Evolutionary conservation across 1,140 invertebrate genomes (phyloP), one percentile per base, ranked within the genome.

Genomic region (Tetranychus urticae): DNA sequence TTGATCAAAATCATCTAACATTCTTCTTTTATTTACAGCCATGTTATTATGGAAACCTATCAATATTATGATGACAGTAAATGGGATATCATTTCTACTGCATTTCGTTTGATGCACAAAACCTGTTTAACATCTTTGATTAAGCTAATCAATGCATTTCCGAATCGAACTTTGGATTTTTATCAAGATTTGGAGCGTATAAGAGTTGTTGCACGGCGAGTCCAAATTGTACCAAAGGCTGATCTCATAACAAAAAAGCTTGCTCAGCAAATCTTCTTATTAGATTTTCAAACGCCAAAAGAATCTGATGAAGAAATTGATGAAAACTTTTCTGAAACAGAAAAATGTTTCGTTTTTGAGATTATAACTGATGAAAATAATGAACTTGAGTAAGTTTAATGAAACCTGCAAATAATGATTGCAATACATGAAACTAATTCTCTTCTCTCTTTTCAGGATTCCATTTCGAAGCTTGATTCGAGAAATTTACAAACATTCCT

Each of bases 141-240:
- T 0, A 10, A 35, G 33, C 13, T 61, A 35, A 60, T 58, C 13
- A 35, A 58, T 35, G 36, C 36, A 7, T 61, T 61, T 4, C 23
- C 37, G 12, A 60, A 60, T 42, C 56, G 50, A 60, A 12, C 37
- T 2, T 8, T 60, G 13, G n/a, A 36, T 23, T 57, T 58, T 56
- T 56, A 39, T 36, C 31, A 61, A 12, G 61, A 61, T 61, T 35
- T 61, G 12, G 37, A 48, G 12, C 8, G 14, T 10, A 61, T 61
- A 14, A 7, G 34, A 48, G 55, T 61, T 23, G 42, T 61, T 31
- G 31, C 33, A 2, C 62, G 36, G n/a, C n/a, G 61, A 45, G 33
- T 62, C 5, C 13, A 35, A 8, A 57, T n/a, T 1, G 31, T n/a
- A 4, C 34, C 34, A 36, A 34, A 57, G 33, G 31, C 56, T 5